These are phyloP conservation scores for Crypturellus undulatus DNA, from an alignment of 2,113 vertebrate genomes.

Conservation along the genomic window DNA sequence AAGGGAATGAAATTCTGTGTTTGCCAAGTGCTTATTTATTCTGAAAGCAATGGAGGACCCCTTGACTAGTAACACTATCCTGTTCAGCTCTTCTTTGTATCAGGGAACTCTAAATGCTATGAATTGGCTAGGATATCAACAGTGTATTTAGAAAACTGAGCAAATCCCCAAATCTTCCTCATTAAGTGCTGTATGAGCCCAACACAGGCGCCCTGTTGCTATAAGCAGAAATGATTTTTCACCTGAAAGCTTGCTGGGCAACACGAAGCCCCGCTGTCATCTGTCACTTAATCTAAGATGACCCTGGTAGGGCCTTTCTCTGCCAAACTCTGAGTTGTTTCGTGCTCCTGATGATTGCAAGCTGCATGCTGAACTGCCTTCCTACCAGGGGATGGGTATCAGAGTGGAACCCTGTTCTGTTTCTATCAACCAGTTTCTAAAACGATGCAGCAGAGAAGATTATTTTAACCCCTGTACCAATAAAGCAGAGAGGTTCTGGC, in stretches of 20 bases:
- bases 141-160: not conserved
- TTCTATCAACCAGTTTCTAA: not conserved
- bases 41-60: not conserved
- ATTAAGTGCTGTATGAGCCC: not conserved
- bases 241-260: not conserved
- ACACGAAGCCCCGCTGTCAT: not conserved
- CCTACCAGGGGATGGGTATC: not conserved
- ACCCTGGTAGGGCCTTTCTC: not conserved
- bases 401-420: not conserved
- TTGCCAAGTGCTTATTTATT: not conserved
- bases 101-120: not conserved
- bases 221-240: not conserved
- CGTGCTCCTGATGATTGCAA: not conserved
- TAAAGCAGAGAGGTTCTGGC: not conserved
- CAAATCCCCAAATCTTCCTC: not conserved
- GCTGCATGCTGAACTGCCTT: not conserved
- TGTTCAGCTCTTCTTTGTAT: not conserved
- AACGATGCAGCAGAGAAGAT: rapidly evolving
- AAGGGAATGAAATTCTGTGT: not conserved
- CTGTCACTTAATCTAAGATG: not conserved
- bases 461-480: not conserved
- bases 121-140: not conserved
- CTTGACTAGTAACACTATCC: not conserved
- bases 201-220: not conserved
- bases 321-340: not conserved